Base-by-base conservation (phyloP, 2,888 invertebrate genomes). In the Sinohyriopsis cumingii region DNA sequence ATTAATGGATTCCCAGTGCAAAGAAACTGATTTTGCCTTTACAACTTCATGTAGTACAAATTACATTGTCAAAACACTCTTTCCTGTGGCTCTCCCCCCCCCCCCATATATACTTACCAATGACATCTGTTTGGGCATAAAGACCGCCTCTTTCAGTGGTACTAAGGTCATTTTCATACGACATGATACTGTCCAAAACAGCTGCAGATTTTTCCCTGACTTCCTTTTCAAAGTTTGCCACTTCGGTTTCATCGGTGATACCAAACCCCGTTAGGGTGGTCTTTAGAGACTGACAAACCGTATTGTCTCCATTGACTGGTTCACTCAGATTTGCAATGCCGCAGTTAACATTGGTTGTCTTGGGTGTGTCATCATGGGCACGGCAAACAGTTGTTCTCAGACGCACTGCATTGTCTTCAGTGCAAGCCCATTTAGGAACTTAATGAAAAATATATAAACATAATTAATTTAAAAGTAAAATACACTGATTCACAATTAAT, bases 81-180 rank as follows among this genome's bases (percentile, higher is more conserved):
- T 33, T 33, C 3, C 1, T 45, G 45, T 45, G 15, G 45, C 15
- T 45, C 5, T 1, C 22, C 5, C 9, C 45, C 19, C n/a, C 25
- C 12, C n/a, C 3, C 5, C 18, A 33, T 22, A 9, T 62, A 20
- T 55, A 24, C 72, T 67, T 70, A 83, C 83, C 83, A 19, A 82
- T 75, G 7, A 82, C 59, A 57, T 83, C 83, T 5, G 82, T 83
- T 55, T 83, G 81, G 12, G 77, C 78, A 7, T 75, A 69, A 24
- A 66, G 25, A 7, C 75, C 73, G 0, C 79, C 80, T 62, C 68
- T 71, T n/a, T 76, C 62, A 5, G 67, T 62, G 5, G 57, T n/a
- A 4, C 70, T 73, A 60, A 81, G 60, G 15, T 20, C 12, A 12
- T 72, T 67, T 55, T 83, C 83, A 28, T 67, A 63, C 18, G 73